phyloP scores from a whole-genome alignment of 2,888 invertebrate genomes.

The Aspidiotus destructor region DNA sequence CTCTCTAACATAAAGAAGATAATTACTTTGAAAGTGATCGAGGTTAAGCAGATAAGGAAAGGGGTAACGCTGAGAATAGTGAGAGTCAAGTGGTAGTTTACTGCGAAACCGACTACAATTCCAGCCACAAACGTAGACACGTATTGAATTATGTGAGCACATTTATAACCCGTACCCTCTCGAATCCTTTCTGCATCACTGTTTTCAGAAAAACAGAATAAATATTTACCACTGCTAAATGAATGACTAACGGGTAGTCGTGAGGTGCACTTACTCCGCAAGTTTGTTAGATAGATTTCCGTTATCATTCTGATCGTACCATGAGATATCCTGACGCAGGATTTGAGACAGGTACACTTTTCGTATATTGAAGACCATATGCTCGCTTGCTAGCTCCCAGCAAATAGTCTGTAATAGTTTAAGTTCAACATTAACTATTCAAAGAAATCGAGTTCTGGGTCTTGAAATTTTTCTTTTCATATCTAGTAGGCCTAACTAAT shows the following conservation, averaged over 20 bases:
- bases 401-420: slow-evolving; percentile 39
- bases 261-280: slow-evolving; percentile 43
- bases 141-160: slow-evolving; percentile 62
- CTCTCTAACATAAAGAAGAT: neutral
- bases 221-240: neutral
- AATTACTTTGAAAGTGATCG: slow-evolving; percentile 61
- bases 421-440: too few species aligned
- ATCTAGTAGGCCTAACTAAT: too few species aligned
- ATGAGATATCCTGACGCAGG: slow-evolving; percentile 42
- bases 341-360: slow-evolving; percentile 42
- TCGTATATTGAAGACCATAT: slow-evolving; percentile 42
- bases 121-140: slow-evolving; percentile 62
- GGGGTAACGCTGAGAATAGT: slow-evolving; percentile 59
- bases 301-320: slow-evolving; percentile 44
- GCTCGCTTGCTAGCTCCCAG: slow-evolving; percentile 41
- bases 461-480: too few species aligned
- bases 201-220: slow-evolving; percentile 20
- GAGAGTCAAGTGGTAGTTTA: slow-evolving; percentile 78
- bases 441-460: too few species aligned
- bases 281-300: slow-evolving; percentile 45
- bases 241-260: neutral
- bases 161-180: slow-evolving; percentile 75
- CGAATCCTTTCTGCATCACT: slow-evolving; percentile 68
- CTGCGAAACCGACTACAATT: slow-evolving; percentile 61
- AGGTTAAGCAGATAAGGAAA: slow-evolving; percentile 61